Evolutionary conservation across 2,113 vertebrate species (phyloP), one percentile per base, ranked within the genome.

Genomic region (Xenopus laevis): DNA sequence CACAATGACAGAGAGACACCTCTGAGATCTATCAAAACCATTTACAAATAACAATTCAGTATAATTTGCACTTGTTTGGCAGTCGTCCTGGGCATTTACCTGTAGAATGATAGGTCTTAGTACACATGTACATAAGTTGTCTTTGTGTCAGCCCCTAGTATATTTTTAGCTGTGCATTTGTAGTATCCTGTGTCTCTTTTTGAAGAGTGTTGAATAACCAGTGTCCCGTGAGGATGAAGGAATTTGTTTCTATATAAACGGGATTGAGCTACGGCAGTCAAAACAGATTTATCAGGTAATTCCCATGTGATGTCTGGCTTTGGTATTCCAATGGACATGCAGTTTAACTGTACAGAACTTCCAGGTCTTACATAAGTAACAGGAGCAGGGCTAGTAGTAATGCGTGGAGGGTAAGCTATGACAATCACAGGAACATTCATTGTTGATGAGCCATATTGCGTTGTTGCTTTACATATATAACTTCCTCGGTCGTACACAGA

Each of bases 281-380:
- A 73, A 12, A 85, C 89, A 0, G 85, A 89, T 79, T 87, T 90
- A 74, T 93, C 94, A 0, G 96, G 96, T 7, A 95, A 91, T 50
- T 95, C 94, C 96, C 96, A 98, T 0, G 88, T 88, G n/a, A 98
- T 82, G 80, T 95, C 92, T 4, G 90, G 90, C 61, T 82, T 91
- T 13, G 96, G 95, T 58, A 90, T 84, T 0, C 93, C 95, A 52
- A 89, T 87, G 44, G 92, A 92, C 53, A 81, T 74, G 71, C 96
- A 98, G 81, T 86, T 91, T 23, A 98, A 71, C 78, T 93, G 93
- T 7, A 98, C 85, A 0, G 92, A 88, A 47, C 91, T 89, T 17
- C 96, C 96, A 1, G 81, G 89, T 65, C 92, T 89, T 0, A 90
- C 85, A 13, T 96, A 92, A 15, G 90, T 91, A 58, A 94, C 87